Evolutionary conservation across 2,888 invertebrate genomes (phyloP).

Genomic region (Tiliacea citrago): DNA sequence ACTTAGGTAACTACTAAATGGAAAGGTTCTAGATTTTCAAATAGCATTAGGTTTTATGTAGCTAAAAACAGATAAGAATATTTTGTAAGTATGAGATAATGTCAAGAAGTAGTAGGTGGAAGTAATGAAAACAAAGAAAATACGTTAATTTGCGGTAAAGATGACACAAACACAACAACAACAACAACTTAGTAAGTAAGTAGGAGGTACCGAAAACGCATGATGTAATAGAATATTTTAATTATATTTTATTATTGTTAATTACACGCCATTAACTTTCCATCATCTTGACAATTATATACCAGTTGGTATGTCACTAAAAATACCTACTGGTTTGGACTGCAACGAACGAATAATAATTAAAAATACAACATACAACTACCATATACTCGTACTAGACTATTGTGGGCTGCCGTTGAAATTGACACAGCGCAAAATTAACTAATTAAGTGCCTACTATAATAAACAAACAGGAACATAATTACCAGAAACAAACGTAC

Average conservation of each 20-base stretch:
- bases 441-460: slow-evolving; percentile 9
- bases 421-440: slow-evolving; percentile 19
- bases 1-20: slow-evolving; percentile 4
- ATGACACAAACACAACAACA: neutral
- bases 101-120: neutral
- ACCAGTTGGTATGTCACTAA: neutral
- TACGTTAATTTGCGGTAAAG: neutral
- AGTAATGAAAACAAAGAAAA: neutral
- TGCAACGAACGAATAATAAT: neutral
- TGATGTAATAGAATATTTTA: neutral
- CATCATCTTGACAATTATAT: neutral
- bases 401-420: slow-evolving; percentile 7
- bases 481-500: neutral
- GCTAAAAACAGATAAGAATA: neutral
- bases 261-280: neutral
- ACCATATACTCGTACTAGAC: too few species aligned
- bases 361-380: neutral
- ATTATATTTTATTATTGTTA: neutral
- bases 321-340: neutral
- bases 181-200: too few species aligned
- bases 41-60: neutral
- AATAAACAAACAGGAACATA: neutral
- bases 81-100: neutral
- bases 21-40: neutral
- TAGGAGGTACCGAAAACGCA: neutral